Percentiles rank a stretch among this genome's conserved stretches.
Conservation (phyloP, 2,888 invertebrate genomes). For the Spisula subtruncata region DNA sequence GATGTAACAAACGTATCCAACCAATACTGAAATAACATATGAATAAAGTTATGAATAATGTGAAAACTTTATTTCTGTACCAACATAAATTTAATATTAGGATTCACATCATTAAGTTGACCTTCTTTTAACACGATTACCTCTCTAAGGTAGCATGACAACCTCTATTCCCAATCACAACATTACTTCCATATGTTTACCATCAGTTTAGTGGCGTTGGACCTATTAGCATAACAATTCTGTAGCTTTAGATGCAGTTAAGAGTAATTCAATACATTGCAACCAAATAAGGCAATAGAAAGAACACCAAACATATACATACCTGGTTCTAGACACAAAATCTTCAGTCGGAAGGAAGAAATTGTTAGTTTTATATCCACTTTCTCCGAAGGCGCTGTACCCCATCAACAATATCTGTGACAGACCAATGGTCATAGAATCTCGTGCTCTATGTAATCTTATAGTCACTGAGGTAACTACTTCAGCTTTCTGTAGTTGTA, state of each 20-base stretch:
- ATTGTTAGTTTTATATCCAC: conserved; percentile 74
- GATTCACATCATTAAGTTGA: too few relatives aligned
- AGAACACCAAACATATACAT: conserved; percentile 1
- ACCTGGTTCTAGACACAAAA: conserved; percentile 86
- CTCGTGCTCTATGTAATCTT: conserved; percentile 94
- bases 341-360: conserved; percentile 85
- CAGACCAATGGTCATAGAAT: conserved; percentile 96
- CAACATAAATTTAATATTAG: too few relatives aligned
- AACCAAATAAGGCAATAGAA: too few relatives aligned
- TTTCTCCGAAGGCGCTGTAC: conserved; percentile 93
- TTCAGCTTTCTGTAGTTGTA: conserved; percentile 94
- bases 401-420: conserved; percentile 95
- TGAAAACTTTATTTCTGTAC: too few relatives aligned
- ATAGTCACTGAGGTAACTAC: conserved; percentile 95
- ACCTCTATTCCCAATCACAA: too few relatives aligned
- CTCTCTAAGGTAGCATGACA: too few relatives aligned
- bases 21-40: conserved; percentile 92
- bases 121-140: too few relatives aligned
- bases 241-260: too few relatives aligned
- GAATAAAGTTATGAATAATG: background rate
- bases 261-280: too few relatives aligned
- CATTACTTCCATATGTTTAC: too few relatives aligned
- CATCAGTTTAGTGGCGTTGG: too few relatives aligned
- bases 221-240: too few relatives aligned
- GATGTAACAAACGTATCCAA: conserved; percentile 94